Evolutionary conservation across 2,888 invertebrate genomes (phyloP).

Genomic region (Euzophera pinguis): DNA sequence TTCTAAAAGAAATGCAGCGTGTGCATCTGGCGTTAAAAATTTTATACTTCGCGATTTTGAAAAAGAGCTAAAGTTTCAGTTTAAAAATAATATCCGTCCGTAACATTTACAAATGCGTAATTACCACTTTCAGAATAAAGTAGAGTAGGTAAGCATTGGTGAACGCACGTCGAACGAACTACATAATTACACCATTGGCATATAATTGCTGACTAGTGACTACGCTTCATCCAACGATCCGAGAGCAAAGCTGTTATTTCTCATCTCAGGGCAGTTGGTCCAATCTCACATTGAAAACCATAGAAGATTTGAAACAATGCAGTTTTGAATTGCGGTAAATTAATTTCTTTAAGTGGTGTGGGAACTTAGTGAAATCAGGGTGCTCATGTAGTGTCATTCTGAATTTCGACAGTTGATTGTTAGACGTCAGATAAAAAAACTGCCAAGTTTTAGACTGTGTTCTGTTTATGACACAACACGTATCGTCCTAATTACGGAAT

Average conservation of each 20-base stretch:
- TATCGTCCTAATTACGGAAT: background rate
- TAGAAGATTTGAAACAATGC: slow-evolving; percentile 17
- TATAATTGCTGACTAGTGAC: slow-evolving; percentile 38
- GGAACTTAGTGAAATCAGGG: slow-evolving; percentile 38
- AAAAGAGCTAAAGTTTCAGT: background rate
- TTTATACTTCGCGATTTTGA: background rate
- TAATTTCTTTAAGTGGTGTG: slow-evolving; percentile 31
- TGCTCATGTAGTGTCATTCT: no score
- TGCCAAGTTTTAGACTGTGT: no score
- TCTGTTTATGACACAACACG: no score
- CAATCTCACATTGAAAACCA: no score
- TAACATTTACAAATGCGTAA: background rate
- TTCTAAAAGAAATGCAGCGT: no score
- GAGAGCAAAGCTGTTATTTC: slow-evolving; percentile 37
- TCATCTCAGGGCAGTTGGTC: slow-evolving; percentile 46
- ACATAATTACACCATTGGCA: slow-evolving; percentile 46
- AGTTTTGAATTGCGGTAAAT: slow-evolving; percentile 24
- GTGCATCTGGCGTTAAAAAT: background rate
- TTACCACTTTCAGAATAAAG: slow-evolving; percentile 2
- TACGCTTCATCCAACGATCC: slow-evolving; percentile 39
- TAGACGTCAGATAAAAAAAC: slow-evolving; percentile 20
- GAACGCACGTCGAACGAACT: slow-evolving; percentile 36
- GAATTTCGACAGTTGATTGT: no score
- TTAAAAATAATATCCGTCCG: background rate
- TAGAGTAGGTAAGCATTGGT: slow-evolving; percentile 14